Evolutionary conservation across 2,113 vertebrate species (phyloP), one percentile per base, ranked within the genome.

Genomic region (Istiophorus platypterus): DNA sequence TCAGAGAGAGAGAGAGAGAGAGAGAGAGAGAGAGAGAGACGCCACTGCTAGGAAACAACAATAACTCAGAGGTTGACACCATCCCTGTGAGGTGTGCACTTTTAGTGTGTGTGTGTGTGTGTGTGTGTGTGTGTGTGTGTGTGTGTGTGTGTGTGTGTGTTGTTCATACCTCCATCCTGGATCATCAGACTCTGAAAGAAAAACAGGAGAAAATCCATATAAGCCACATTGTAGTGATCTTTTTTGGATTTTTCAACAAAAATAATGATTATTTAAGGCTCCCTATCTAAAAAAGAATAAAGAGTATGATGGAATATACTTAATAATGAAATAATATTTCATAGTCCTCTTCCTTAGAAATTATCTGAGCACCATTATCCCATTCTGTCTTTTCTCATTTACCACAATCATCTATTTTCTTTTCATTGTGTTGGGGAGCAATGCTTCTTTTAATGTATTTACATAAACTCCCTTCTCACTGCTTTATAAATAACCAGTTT

Each of bases 141-240:
- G n/a, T 34, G 47, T 63, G 27, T 68, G 54, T 57, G 20, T 61
- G 61, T 39, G 61, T 81, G 63, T 79, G n/a, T 6, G 66, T 63
- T 41, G 52, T 13, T 75, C 95, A 92, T 97, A 99, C 98, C 97
- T 96, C 95, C 96, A 94, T 97, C 96, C 87, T 95, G 94, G 57
- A 75, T 90, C 94, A 96, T 96, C 91, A 98, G 95, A 91, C 95
- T 96, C 98, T 99, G 96, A 91, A 95, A 93, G 39, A 95, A 54
- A 88, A 15, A 83, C 22, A 49, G 47, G n/a, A 74, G 11, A 78
- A 56, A 54, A 65, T 34, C 17, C 2, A 41, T 2, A 65, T 79
- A 15, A 78, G 58, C 4, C 7, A 56, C 2, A 49, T 18, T 22
- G 72, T 47, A 51, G 18, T 31, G n/a, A 26, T 51, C 49, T 3